These are phyloP conservation scores for Linhomoeus sp. DNA, from an alignment of 2,888 invertebrate genomes.

Conservation along the genomic window DNA sequence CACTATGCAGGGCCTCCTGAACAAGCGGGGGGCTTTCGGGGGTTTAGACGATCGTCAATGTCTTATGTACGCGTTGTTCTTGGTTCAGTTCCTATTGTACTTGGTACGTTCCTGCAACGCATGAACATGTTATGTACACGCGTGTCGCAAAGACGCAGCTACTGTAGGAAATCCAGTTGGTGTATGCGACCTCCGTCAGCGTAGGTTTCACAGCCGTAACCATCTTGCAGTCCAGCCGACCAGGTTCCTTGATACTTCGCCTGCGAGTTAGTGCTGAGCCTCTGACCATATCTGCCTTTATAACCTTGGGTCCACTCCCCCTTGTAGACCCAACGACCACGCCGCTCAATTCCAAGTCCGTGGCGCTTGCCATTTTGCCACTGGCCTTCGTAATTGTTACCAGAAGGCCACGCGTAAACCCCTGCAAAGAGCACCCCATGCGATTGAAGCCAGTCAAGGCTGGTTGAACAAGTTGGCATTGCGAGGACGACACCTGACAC, in stretches of 20 bases:
- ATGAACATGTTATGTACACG: no score
- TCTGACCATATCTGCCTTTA: conserved; percentile 91
- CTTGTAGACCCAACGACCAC: conserved; percentile 88
- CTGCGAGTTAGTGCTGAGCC: conserved; percentile 48
- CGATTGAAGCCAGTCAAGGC: no score
- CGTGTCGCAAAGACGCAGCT: no score
- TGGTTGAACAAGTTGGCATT: no score
- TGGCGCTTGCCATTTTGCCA: conserved; percentile 99
- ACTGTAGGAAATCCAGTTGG: no score
- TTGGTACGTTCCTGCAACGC: conserved; percentile 42
- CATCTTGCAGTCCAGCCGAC: conserved; percentile 95
- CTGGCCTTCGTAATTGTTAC: conserved; percentile 45
- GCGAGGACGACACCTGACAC: no score
- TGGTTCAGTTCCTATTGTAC: no score
- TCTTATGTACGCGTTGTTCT: no score
- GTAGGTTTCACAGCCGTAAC: conserved; percentile 97
- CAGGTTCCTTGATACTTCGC: conserved; percentile 95
- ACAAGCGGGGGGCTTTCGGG: no score
- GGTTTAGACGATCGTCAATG: no score
- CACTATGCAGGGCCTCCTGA: no score
- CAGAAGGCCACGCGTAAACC: conserved; percentile 38
- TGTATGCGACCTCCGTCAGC: conserved; percentile 98
- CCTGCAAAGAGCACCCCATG: no score
- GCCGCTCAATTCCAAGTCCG: conserved; percentile 85
- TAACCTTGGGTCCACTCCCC: conserved; percentile 95